Evolutionary conservation across 2,113 vertebrate species (phyloP).

Genomic region (Dicentrarchus labrax): DNA sequence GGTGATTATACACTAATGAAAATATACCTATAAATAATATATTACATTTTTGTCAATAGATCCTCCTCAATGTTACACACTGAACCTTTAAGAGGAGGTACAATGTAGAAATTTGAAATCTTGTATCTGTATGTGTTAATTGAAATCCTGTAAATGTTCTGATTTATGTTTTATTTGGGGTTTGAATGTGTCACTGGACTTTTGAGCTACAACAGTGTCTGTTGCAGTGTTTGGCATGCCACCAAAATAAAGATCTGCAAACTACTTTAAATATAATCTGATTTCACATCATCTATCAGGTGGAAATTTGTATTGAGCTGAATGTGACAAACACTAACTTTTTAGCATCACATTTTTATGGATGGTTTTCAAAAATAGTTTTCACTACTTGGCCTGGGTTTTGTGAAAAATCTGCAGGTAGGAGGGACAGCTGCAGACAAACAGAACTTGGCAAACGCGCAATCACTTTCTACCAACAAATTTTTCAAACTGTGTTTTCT

Average conservation of each 20-base stretch:
- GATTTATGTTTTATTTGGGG: constrained; percentile 2
- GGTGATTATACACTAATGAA: no score
- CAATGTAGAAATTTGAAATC: background rate
- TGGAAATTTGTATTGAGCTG: background rate
- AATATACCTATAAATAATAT: no score
- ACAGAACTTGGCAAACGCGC: constrained; percentile 49
- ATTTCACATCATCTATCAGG: no score
- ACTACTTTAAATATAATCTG: no score
- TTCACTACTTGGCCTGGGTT: constrained; percentile 18
- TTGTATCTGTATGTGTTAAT: background rate
- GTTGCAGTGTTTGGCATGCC: no score
- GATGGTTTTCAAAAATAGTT: constrained; percentile 39
- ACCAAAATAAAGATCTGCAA: no score
- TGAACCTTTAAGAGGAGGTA: no score
- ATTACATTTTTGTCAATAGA: no score
- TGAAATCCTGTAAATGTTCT: background rate
- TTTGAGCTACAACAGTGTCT: constrained; percentile 5
- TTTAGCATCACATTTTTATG: constrained; percentile 24
- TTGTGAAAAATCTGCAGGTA: constrained; percentile 14
- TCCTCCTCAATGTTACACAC: no score
- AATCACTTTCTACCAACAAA: constrained; percentile 37
- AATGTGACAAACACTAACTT: constrained; percentile 4
- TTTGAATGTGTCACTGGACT: background rate
- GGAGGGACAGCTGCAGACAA: constrained; percentile 30
- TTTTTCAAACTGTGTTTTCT: constrained; percentile 55